Conservation (phyloP, 2,888 invertebrate species). For the Stramonita haemastoma region DNA sequence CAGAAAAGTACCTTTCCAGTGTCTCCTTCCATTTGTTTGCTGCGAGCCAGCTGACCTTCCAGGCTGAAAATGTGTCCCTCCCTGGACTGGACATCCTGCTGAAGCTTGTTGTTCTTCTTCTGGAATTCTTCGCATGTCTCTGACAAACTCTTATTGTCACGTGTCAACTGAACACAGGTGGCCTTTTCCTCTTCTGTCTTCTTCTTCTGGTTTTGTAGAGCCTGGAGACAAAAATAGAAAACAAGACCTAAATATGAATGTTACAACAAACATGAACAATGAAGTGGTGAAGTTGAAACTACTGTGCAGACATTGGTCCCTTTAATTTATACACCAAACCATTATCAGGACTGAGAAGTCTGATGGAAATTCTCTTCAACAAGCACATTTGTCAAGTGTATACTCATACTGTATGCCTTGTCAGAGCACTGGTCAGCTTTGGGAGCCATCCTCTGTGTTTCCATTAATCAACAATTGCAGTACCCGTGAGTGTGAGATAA, state of each 20-base stretch:
- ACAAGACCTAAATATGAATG: neutral
- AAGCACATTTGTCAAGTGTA: too few species aligned
- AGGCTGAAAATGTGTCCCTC: slow-evolving; percentile 62
- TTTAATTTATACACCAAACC: too few species aligned
- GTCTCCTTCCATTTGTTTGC: slow-evolving; percentile 53
- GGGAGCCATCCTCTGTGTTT: too few species aligned
- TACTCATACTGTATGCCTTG: too few species aligned
- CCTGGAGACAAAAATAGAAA: slow-evolving; percentile 52
- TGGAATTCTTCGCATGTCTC: slow-evolving; percentile 68
- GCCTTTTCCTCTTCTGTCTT: slow-evolving; percentile 68
- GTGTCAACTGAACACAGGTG: slow-evolving; percentile 56
- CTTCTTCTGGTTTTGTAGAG: slow-evolving; percentile 68
- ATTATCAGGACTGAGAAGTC: too few species aligned
- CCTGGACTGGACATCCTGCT: slow-evolving; percentile 66
- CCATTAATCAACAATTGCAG: too few species aligned
- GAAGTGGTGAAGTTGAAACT: too few species aligned
- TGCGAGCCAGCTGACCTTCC: slow-evolving; percentile 62
- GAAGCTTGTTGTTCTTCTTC: slow-evolving; percentile 63
- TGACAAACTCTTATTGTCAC: slow-evolving; percentile 66
- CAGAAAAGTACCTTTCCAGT: slow-evolving; percentile 24
- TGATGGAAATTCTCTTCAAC: too few species aligned
- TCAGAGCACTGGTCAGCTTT: too few species aligned
- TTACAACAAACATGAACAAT: too few species aligned
- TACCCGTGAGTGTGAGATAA: too few species aligned
- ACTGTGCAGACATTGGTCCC: too few species aligned